These are phyloP conservation scores for Pelvicachromis taeniatus DNA, from an alignment of 2,113 vertebrate species.

Conservation along the genomic window DNA sequence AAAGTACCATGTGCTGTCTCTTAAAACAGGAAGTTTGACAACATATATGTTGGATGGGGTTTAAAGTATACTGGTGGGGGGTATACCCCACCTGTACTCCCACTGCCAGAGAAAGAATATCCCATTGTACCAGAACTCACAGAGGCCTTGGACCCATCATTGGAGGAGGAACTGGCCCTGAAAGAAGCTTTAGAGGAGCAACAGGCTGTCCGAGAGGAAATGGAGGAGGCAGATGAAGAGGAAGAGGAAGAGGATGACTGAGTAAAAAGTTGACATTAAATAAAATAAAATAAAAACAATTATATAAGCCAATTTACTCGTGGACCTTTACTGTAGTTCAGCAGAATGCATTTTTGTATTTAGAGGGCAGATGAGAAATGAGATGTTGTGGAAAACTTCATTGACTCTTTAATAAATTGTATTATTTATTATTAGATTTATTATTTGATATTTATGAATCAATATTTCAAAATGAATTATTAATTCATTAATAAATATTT, in stretches of 20 bases:
- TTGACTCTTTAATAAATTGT: neutral
- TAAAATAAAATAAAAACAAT: neutral
- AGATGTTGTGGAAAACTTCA: neutral
- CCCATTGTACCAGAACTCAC: constrained; percentile 76
- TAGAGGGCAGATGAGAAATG: neutral
- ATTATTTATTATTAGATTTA: neutral
- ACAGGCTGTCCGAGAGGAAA: constrained; percentile 66
- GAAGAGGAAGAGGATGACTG: constrained; percentile 73
- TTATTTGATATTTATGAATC: neutral
- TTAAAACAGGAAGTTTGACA: constrained; percentile 75
- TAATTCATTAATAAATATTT: neutral
- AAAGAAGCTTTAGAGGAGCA: constrained; percentile 73
- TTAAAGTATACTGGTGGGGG: constrained; percentile 79
- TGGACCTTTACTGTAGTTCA: neutral
- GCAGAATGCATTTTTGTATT: neutral
- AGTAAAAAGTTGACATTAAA: neutral
- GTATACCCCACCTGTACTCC: constrained; percentile 72
- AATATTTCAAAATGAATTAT: neutral
- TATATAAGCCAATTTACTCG: neutral
- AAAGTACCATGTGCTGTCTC: neutral
- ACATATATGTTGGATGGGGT: constrained; percentile 94
- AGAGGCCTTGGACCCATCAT: constrained; percentile 79
- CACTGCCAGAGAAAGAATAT: constrained; percentile 74
- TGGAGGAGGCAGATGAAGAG: constrained; percentile 74
- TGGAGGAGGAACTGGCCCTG: constrained; percentile 82